A percentile compares a stretch with the other conserved stretches of the same genome.
phyloP scores from a whole-genome alignment of 37 sponge, comb jelly and placozoan species.

The Hexactinellida sp. region DNA sequence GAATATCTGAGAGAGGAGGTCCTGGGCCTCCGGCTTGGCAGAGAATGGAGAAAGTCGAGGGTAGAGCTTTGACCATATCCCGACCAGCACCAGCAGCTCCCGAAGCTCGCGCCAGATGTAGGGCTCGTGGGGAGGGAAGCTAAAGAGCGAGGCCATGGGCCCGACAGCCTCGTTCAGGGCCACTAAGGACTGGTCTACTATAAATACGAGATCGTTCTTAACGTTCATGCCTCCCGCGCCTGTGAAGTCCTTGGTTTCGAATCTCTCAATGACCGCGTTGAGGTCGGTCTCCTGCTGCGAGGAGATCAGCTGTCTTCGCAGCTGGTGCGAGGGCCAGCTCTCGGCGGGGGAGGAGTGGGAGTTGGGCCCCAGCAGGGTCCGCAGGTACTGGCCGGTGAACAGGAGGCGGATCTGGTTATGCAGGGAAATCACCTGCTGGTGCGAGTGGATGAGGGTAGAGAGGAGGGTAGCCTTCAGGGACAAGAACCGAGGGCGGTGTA shows the following conservation, averaged over 20 bases:
- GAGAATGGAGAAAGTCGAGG: background rate
- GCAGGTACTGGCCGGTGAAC: background rate
- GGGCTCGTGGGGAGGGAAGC: background rate
- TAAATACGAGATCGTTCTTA: background rate
- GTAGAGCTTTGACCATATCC: background rate
- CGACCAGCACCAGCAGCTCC: background rate
- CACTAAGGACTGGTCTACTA: background rate
- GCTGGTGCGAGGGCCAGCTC: slow-evolving; percentile 4
- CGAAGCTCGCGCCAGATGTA: background rate
- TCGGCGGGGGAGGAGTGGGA: background rate
- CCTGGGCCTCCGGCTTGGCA: background rate
- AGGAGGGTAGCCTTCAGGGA: background rate
- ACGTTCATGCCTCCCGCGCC: background rate
- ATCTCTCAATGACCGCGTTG: background rate
- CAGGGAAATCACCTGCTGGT: background rate
- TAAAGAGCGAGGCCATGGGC: background rate
- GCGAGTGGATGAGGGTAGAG: background rate
- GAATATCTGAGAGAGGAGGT: background rate
- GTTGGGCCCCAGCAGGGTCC: slow-evolving; percentile 4
- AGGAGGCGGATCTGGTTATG: slow-evolving; percentile 9
- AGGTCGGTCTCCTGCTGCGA: background rate
- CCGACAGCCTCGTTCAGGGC: background rate
- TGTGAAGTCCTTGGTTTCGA: background rate
- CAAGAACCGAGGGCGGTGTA: background rate
- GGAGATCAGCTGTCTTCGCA: background rate